Conservation (phyloP, 2,888 invertebrate species). For the Cyrtodaria siliqua region DNA sequence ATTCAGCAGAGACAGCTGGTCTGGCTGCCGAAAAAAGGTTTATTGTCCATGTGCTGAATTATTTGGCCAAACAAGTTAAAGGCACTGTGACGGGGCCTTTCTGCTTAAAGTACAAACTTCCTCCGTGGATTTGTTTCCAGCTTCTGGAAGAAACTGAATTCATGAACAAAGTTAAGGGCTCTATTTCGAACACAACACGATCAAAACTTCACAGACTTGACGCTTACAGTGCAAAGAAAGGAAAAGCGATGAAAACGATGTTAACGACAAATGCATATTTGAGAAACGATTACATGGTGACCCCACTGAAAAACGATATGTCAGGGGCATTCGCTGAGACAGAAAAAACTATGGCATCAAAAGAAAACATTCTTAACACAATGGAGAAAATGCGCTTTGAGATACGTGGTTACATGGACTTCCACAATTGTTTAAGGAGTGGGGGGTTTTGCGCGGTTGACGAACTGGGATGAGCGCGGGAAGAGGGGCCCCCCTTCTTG, state of each 20-base stretch:
- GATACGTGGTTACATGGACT: too few relatives aligned
- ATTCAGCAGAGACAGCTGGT: background rate
- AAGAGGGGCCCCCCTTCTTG: too few relatives aligned
- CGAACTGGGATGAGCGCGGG: too few relatives aligned
- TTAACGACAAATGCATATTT: background rate
- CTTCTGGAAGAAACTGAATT: constrained; percentile 5
- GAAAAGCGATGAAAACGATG: background rate
- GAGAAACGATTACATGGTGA: constrained; percentile 13
- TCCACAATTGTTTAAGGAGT: too few relatives aligned
- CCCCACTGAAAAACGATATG: constrained; percentile 13
- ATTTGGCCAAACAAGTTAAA: background rate
- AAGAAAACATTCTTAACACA: constrained; percentile 1
- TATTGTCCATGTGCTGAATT: background rate
- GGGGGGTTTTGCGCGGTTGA: too few relatives aligned
- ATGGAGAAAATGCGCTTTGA: constrained; percentile 42
- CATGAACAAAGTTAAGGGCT: background rate
- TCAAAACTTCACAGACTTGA: constrained; percentile 10
- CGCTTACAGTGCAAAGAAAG: constrained; percentile 2
- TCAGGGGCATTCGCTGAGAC: constrained; percentile 9
- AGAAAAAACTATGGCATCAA: constrained; percentile 15
- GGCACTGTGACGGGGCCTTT: background rate
- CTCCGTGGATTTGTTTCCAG: background rate
- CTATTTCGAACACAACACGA: constrained; percentile 10
- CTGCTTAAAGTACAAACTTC: constrained; percentile 6
- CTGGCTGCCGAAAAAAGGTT: constrained; percentile 5